A percentile compares a stretch with the other conserved stretches of the same genome.
Conservation (phyloP, 2,888 invertebrate genomes). For the Sylvicola cinctus region DNA sequence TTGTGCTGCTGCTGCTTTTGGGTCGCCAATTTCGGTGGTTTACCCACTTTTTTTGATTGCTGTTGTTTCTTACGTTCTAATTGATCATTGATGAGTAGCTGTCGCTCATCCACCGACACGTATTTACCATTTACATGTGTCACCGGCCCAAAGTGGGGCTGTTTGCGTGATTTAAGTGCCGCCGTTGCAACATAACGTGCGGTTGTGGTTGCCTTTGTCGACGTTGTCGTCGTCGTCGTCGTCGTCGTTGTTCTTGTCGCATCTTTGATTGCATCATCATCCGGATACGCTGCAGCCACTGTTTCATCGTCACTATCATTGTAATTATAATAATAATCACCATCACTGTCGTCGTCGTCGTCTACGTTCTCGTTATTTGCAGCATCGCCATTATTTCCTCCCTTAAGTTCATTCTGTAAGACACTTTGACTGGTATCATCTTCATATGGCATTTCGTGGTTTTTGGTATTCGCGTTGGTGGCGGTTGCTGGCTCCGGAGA, state of each 20-base stretch:
- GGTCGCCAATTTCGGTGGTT: slow-evolving; percentile 12
- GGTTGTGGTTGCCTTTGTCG: neutral
- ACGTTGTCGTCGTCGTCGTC: slow-evolving; percentile 1
- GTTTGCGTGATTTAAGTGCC: too few species aligned
- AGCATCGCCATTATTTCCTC: neutral
- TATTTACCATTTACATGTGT: slow-evolving; percentile 6
- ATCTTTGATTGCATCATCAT: slow-evolving; percentile 4
- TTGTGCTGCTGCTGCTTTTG: slow-evolving; percentile 10
- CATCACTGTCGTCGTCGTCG: neutral
- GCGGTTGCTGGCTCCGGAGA: neutral
- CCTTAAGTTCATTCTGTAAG: too few species aligned
- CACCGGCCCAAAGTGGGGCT: neutral
- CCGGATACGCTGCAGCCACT: slow-evolving; percentile 2
- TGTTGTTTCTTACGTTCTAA: slow-evolving; percentile 10
- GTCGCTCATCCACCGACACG: slow-evolving; percentile 8
- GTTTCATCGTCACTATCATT: neutral
- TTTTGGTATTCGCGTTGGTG: neutral
- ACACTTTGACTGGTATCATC: neutral
- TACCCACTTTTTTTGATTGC: too few species aligned
- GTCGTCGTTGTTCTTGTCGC: slow-evolving; percentile 7
- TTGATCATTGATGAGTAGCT: slow-evolving; percentile 7
- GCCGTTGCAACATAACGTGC: too few species aligned
- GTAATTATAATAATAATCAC: neutral
- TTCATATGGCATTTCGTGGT: slow-evolving; percentile 1
- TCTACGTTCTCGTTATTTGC: neutral